Base-by-base conservation (phyloP, 2,888 invertebrate genomes). In the Sinodicranocentrus sp. region DNA sequence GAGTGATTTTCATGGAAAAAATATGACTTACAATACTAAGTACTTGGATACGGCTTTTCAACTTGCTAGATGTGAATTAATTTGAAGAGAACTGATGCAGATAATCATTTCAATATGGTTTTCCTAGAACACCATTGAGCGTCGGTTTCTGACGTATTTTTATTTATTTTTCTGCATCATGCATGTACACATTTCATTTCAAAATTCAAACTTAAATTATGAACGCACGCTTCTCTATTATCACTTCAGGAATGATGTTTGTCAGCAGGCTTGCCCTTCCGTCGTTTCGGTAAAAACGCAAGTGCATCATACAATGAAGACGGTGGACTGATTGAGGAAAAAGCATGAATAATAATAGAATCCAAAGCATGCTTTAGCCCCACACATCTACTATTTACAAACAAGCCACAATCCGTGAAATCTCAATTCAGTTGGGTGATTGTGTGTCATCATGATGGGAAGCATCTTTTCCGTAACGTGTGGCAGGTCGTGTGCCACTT, bases 371-470 rank as follows among this genome's bases (percentile, higher is more conserved):
- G 39, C 13, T 13, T 39, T 39, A 8, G 5, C 84, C 86, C 86
- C 87, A 86, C 87, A 87, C 87, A 87, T 84, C 85, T 70, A 87
- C 85, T 87, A 87, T 87, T 87, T 87, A 85, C 87, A 87, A 87
- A 87, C 87, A 87, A 85, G 84, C 87, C 87, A 82, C 86, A 86
- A 83, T 80, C 86, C 87, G 86, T 87, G 86, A 87, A 87, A 87
- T 87, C 86, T 87, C 87, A 87, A 87, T 87, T 87, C 84, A 82
- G 68, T 82, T 85, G 65, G 48, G 84, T 86, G 87, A 87, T n/a
- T n/a, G n/a, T n/a, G n/a, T n/a, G n/a, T n/a, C n/a, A n/a, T n/a
- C 86, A 87, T 86, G 85, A 85, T 84, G 80, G 76, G 80, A 73
- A 85, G 82, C 86, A 86, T 87, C 85, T 85, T 85, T 79, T 84